Conservation (phyloP, 2,888 invertebrate genomes). For the Sicus ferrugineus region DNA sequence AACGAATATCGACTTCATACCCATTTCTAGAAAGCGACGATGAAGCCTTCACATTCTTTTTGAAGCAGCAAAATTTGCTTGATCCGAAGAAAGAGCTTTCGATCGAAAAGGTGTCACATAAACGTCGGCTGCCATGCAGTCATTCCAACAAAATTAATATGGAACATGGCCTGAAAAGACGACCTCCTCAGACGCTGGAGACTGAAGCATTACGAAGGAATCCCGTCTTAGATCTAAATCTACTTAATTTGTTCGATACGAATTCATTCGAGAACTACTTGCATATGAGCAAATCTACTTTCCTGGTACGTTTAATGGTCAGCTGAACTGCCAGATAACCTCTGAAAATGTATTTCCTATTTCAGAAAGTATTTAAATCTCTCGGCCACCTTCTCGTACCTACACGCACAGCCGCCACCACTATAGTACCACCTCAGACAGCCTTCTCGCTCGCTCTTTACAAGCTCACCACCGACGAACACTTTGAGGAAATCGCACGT, state of each 20-base stretch:
- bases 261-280: conserved; percentile 54
- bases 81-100: neutral
- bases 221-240: conserved; percentile 50
- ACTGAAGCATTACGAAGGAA: neutral
- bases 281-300: conserved; percentile 57
- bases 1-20: too few relatives aligned
- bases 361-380: conserved; percentile 41
- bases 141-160: neutral
- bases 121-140: neutral
- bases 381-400: conserved; percentile 38
- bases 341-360: neutral
- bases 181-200: neutral
- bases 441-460: conserved; percentile 58
- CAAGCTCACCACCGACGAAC: conserved; percentile 61
- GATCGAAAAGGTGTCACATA: neutral
- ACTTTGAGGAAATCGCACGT: conserved; percentile 60
- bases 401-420: too few relatives aligned
- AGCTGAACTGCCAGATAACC: neutral
- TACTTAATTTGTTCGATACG: conserved; percentile 55
- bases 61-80: conserved; percentile 36
- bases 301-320: conserved; percentile 49
- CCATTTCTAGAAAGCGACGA: conserved; percentile 51
- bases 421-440: conserved; percentile 51
- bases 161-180: neutral
- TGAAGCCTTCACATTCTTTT: conserved; percentile 48